Base-by-base conservation (phyloP, 2,888 invertebrate species). In the Nymphalis c-album region DNA sequence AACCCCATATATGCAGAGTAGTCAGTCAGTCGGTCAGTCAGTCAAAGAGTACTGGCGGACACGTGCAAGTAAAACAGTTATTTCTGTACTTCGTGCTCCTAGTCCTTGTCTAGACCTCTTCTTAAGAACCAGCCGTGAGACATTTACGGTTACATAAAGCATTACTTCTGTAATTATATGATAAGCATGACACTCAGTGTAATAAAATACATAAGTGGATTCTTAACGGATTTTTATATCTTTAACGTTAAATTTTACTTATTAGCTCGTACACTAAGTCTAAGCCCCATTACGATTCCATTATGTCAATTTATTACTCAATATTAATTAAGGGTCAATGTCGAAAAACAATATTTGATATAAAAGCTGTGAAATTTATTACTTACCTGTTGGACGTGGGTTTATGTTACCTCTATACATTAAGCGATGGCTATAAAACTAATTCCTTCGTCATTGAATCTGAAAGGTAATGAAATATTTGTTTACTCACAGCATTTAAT, bases 291-390 rank as follows among this genome's bases (percentile, higher is more conserved):
- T 40, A 58, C 57, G 62, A 66, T 69, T 57, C 65, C 57, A 69
- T 59, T 55, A 55, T 68, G 67, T 65, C 50, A 62, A 75, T 80
- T 82, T 80, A 77, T 76, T 73, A 70, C 73, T 71, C 70, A 74
- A 70, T 71, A 78, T 58, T 69, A 66, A 72, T 76, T 74, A 78
- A 76, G 75, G 78, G 76, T 79, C 78, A 75, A 77, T 76, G 76
- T 68, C 78, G 66, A 53, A 76, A 80, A 79, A 74, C 67, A 53
- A 55, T 31, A 8, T 20, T 18, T 51, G 46, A 40, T 67, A 40
- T 67, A 35, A 20, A 59, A 22, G 58, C 51, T n/a, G 50, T n/a
- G 26, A n/a, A 8, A 22, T 10, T 7, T n/a, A 8, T 7, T n/a
- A 53, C 53, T 53, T 26, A 26, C 53, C 26, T 55, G 17, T 7